Percentiles rank a stretch among this genome's conserved stretches.
Conservation (phyloP, 2,888 invertebrate genomes). For the Blastobasis lacticolella region DNA sequence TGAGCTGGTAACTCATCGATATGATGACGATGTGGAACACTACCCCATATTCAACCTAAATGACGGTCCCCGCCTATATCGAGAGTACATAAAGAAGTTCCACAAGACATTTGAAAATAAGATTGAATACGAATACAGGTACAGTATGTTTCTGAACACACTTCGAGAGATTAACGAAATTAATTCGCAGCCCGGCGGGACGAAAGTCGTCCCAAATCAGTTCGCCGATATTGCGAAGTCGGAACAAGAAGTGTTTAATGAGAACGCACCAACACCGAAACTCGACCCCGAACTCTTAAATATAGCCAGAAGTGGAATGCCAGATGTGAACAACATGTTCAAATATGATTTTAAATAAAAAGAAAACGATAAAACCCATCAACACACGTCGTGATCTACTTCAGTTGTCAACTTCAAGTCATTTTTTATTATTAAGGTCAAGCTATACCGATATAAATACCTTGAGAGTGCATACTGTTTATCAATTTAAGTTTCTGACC, state of each 20-base stretch:
- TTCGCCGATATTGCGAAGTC: constrained; percentile 33
- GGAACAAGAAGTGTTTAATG: no score
- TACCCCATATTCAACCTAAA: constrained; percentile 15
- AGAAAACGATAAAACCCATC: no score
- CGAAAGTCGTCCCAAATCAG: constrained; percentile 34
- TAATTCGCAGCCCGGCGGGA: constrained; percentile 23
- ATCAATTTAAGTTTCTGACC: no score
- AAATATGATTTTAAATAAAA: not conserved
- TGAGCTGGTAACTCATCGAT: no score
- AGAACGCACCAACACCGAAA: not conserved
- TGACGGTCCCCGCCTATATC: constrained; percentile 16
- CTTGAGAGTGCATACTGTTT: no score
- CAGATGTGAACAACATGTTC: not conserved
- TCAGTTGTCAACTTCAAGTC: no score
- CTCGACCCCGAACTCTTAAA: not conserved
- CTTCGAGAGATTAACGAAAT: constrained; percentile 34
- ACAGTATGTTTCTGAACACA: constrained; percentile 35
- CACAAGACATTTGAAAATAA: constrained; percentile 26
- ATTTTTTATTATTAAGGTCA: no score
- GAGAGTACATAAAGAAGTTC: constrained; percentile 19
- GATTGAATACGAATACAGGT: constrained; percentile 33
- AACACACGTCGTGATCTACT: no score
- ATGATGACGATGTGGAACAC: not conserved
- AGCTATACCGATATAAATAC: no score
- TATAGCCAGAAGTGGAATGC: not conserved